Evolutionary conservation across 2,888 invertebrate genomes (phyloP), one percentile per base, ranked within the genome.

Genomic region (Zootermopsis nevadensis): DNA sequence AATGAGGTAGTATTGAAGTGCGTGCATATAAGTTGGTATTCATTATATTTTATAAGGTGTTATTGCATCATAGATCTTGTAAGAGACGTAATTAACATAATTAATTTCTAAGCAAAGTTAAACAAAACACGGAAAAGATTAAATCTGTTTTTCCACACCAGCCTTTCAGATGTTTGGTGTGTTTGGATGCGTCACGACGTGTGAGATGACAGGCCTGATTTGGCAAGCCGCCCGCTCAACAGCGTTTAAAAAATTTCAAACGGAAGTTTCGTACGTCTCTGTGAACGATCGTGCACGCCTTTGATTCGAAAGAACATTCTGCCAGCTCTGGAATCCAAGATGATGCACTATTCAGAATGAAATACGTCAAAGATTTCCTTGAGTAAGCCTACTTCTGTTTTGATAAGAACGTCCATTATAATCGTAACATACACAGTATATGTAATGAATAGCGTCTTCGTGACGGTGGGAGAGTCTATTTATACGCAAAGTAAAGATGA

Each of bases 401-500:
- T 55, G 55, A 55, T 55, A 55, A 55, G 22, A 55, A 22, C 55
- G 15, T 55, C 22, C 15, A 22, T 22, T 19, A 22, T n/a, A 60
- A 27, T 60, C n/a, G 12, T 60, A n/a, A 0, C 12, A 6, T 27
- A 60, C 48, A 19, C 19, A 66, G 27, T 30, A 2, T 2, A 69
- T 69, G 12, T 15, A 31, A 15, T 33, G 69, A 69, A 22, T 33
- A 33, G 27, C 27, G 31, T 22, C 30, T 7, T 33, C 10, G 19
- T 69, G 66, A 15, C 30, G n/a, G 4, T 30, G 27, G 27, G 27
- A 8, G 69, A 69, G 22, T 69, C 55, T 77, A 77, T 77, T 77
- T 77, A 77, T 77, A 77, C 31, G 69, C 31, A 31, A 69, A 69
- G 69, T 31, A 33, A 69, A 69, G 69, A 69, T 69, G 33, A 69